phyloP scores from a whole-genome alignment of 2,113 vertebrate genomes.

The Etheostoma cragini region DNA sequence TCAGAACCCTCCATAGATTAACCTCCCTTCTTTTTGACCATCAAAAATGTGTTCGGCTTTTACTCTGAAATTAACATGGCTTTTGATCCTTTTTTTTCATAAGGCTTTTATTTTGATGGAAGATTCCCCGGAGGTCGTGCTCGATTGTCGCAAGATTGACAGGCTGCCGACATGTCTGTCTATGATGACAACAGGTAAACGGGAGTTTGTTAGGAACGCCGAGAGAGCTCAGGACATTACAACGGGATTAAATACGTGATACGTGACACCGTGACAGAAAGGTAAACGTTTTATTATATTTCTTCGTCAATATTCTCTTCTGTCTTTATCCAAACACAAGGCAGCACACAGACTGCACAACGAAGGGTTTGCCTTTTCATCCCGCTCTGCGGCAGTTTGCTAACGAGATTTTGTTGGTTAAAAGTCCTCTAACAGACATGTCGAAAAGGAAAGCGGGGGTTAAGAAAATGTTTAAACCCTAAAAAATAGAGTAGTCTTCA shows the following conservation, averaged over 20 bases:
- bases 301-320: background rate
- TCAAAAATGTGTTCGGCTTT: background rate
- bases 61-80: constrained; percentile 20
- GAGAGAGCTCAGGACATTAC: background rate
- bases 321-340: no score
- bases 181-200: constrained; percentile 39
- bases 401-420: background rate
- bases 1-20: no score
- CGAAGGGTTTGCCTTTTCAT: background rate
- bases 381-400: background rate
- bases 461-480: no score
- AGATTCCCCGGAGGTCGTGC: background rate
- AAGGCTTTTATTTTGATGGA: constrained; percentile 34
- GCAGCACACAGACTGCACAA: background rate
- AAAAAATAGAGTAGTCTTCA: no score
- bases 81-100: no score
- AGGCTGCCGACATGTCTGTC: background rate
- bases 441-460: background rate
- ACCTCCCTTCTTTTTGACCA: no score
- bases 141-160: background rate
- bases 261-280: background rate
- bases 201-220: background rate
- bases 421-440: background rate
- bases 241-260: fast-evolving
- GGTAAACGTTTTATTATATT: constrained; percentile 8